Conservation (phyloP, 2,113 vertebrate species). For the Pitta sordida region DNA sequence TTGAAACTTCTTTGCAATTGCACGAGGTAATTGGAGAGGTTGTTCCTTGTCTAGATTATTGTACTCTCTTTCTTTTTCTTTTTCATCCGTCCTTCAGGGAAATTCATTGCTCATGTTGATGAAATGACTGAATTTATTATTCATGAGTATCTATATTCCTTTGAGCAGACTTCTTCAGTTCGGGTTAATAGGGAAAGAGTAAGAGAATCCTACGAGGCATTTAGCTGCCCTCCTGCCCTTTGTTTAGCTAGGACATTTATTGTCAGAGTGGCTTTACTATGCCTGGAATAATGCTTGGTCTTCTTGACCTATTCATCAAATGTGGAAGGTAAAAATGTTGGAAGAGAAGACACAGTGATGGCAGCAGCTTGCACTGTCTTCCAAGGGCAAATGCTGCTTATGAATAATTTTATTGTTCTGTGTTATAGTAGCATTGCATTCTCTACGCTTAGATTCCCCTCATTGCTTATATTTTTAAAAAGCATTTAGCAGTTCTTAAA, state of each 20-base stretch:
- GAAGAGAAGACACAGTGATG: background rate
- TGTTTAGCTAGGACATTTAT: background rate
- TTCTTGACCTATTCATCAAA: background rate
- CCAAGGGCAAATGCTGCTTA: background rate
- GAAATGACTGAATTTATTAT: slow-evolving; percentile 45
- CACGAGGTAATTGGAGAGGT: background rate
- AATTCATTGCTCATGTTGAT: background rate
- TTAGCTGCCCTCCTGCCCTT: slow-evolving; percentile 9
- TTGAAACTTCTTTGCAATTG: background rate
- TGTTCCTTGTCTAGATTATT: background rate
- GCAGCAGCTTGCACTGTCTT: background rate
- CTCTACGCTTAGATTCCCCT: background rate
- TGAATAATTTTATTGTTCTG: background rate
- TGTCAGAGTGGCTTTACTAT: background rate
- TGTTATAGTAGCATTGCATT: background rate
- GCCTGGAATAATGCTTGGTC: background rate
- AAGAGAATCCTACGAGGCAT: background rate
- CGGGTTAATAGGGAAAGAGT: background rate
- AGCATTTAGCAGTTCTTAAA: background rate
- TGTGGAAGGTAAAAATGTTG: background rate
- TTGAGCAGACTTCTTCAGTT: slow-evolving; percentile 11
- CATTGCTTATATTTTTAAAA: background rate
- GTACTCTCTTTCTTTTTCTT: background rate
- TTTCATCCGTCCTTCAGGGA: slow-evolving; percentile 30
- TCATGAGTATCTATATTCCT: slow-evolving; percentile 33